phyloP scores from a whole-genome alignment of 2,113 vertebrate genomes.

The Plecotus auritus region DNA sequence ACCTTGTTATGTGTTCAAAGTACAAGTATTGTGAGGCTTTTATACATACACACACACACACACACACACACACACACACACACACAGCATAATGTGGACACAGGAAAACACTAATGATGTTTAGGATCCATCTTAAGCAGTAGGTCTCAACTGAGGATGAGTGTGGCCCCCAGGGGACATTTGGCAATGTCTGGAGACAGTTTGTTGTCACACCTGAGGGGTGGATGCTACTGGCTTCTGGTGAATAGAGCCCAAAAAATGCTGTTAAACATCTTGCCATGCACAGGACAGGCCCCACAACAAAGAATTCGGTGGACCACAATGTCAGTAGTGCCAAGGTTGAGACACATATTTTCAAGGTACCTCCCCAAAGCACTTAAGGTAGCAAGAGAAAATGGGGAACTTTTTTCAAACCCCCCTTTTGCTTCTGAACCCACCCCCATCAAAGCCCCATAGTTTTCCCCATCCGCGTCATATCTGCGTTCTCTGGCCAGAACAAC shows the following conservation, averaged over 20 bases:
- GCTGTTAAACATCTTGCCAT: not conserved
- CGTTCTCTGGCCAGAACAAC: not conserved
- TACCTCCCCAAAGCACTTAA: not conserved
- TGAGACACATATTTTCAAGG: not conserved
- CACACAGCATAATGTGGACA: not conserved
- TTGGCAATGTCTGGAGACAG: not conserved
- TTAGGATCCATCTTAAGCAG: not conserved
- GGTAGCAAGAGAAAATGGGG: not conserved
- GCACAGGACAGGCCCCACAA: not conserved
- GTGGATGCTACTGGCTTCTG: not conserved
- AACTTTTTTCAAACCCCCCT: not conserved
- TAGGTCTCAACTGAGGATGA: not conserved
- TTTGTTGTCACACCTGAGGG: not conserved
- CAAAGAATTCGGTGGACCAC: not conserved
- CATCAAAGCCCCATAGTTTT: not conserved
- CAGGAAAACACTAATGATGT: not conserved
- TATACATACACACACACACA: not conserved
- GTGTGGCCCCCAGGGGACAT: not conserved
- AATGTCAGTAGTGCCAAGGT: too few relatives aligned
- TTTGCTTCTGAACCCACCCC: not conserved
- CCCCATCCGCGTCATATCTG: not conserved
- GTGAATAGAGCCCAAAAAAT: not conserved
- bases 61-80: not conserved
- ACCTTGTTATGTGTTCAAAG: not conserved
- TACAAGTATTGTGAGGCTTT: not conserved